Base-by-base conservation (phyloP, 1,140 invertebrate genomes). In the Zaprionus kolodkinae region DNA sequence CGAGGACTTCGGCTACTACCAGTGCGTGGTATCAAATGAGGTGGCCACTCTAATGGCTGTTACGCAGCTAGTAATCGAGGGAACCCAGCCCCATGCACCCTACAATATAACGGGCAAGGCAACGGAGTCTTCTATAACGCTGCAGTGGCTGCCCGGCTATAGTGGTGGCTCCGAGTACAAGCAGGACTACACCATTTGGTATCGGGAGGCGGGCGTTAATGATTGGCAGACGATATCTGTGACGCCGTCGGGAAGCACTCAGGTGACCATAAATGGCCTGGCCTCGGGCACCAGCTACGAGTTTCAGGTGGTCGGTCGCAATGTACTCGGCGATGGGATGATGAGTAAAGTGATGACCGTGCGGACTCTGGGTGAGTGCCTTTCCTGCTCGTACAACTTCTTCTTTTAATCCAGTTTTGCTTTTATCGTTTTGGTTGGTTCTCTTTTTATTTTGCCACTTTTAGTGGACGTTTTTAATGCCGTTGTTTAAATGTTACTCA, bases 221-320 rank as follows among this genome's bases (percentile, higher is more conserved):
- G 96, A 98, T 78, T 98, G 97, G 98, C 96, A 96, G 66, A 98
- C 97, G 63, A 97, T 98, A 76, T 97, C 97, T 21, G 97, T 98
- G n/a, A 97, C 97, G 48, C 97, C 97, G 13, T 95, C 97, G 50
- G 97, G 97, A 66, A 97, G 96, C 81, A 99, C 97, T 2, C 94
- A 95, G 93, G 96, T 98, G 62, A 98, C 97, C 67, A 97, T 99
- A 90, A 98, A 98, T 92, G 96, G 96, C 57, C 94, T 99, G 57
- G 95, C 96, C 75, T 97, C 97, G 4, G 97, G 97, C 60, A 98
- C 97, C 6, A 95, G 96, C 27, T 99, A 99, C 93, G 98, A 99
- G 93, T 99, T 99, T 93, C 97, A 98, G 94, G 97, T 99, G 52
- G 95, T 99, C 76, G 97, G 98, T 36, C 97, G 98, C 89, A 99